Evolutionary conservation across 2,888 invertebrate species (phyloP).

Genomic region (Drosophila prostipennis): DNA sequence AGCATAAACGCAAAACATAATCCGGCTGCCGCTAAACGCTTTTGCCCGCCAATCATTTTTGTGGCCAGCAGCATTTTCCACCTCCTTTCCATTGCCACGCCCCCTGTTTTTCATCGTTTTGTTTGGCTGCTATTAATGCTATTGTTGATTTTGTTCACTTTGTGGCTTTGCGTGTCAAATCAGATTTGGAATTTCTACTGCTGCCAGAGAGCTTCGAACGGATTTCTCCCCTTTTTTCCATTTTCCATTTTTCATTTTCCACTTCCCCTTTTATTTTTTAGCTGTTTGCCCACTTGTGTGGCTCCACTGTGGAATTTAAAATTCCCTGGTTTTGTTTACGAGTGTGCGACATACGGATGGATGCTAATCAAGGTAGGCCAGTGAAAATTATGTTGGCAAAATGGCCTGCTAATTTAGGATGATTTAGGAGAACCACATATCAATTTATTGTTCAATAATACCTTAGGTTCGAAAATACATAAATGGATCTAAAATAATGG

Average conservation of each 20-base stretch:
- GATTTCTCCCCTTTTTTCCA: conserved; percentile 33
- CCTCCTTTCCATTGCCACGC: not conserved
- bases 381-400: conserved; percentile 54
- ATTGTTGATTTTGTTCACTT: conserved; percentile 27
- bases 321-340: too few relatives aligned
- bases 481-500: too few relatives aligned
- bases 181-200: conserved; percentile 61
- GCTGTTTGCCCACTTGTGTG: not conserved
- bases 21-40: conserved; percentile 43
- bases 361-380: conserved; percentile 53
- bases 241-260: not conserved
- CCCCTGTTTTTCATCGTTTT: conserved; percentile 15
- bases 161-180: conserved; percentile 70
- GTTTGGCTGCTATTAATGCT: conserved; percentile 12
- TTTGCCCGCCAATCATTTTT: conserved; percentile 40
- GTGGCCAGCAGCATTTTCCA: conserved; percentile 17
- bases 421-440: conserved; percentile 3
- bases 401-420: conserved; percentile 63
- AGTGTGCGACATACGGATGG: conserved; percentile 21
- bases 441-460: too few relatives aligned
- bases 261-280: not conserved
- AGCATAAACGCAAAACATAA: conserved; percentile 37
- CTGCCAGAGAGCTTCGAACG: conserved; percentile 34
- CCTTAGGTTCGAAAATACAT: too few relatives aligned
- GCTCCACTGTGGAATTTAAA: not conserved